Evolutionary conservation across 2,113 vertebrate species (phyloP), one percentile per base, ranked within the genome.

Genomic region (Cepphus grylle): DNA sequence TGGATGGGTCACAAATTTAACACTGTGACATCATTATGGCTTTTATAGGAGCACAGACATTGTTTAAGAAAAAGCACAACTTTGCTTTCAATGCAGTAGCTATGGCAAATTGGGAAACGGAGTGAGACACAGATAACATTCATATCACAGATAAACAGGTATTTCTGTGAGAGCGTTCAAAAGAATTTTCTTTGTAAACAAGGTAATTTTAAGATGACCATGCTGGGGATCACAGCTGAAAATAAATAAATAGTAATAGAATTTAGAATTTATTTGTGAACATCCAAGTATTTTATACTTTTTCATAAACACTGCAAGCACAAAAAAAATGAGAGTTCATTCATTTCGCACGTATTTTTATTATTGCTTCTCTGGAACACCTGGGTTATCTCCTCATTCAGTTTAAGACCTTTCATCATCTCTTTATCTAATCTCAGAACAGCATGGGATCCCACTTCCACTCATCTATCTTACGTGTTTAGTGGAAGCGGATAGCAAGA

Each of bases 381-480:
- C 58, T 89, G 80, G 27, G 36, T 93, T 86, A 90, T 96, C 93
- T 95, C 12, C 67, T 92, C 67, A 47, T 90, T 92, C 69, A 74
- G 34, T 86, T 82, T 95, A 88, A 94, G 42, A 88, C 47, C 36
- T 93, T 96, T 82, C 83, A 95, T 94, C 86, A 91, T 87, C 53
- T 77, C 55, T 86, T 94, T 93, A 97, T 93, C 94, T 95, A 93
- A 94, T 94, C 89, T 95, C n/a, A 25, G 63, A 93, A 73, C n/a
- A 66, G 50, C 74, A 88, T 88, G 73, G 59, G 19, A 82, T 91
- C 42, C 49, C 93, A 42, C 66, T 94, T 95, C n/a, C 19, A 90
- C 67, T 74, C 69, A 93, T 95, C 76, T 92, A 56, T 95, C 4
- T 80, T 77, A 49, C 0, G 1, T 70, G 58, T 67, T 93, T 88